Conservation (phyloP, 2,113 vertebrate genomes). For the Rhinichthys klamathensis region DNA sequence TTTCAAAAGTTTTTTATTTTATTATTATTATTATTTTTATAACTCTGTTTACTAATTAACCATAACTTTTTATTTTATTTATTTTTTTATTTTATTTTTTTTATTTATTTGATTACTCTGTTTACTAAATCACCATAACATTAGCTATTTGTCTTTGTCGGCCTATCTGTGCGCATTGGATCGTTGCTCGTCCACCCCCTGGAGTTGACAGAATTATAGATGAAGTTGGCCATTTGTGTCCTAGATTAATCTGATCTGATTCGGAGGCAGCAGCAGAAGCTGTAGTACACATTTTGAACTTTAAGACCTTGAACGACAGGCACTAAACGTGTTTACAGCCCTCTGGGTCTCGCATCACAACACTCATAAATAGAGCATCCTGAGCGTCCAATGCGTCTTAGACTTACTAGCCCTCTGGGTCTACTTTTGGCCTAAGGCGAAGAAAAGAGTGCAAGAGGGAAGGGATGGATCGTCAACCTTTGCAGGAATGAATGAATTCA, state of each 20-base stretch:
- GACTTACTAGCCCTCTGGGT: conserved; percentile 37
- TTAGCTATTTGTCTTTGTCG: conserved; percentile 31
- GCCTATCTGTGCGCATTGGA: neutral
- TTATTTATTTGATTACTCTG: neutral
- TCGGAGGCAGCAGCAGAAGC: conserved; percentile 10
- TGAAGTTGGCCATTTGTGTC: conserved; percentile 28
- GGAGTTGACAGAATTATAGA: conserved; percentile 39
- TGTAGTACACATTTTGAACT: conserved; percentile 8
- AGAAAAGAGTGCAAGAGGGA: conserved; percentile 4
- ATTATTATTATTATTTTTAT: too few species aligned
- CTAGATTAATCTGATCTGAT: conserved; percentile 40
- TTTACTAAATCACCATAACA: conserved; percentile 8
- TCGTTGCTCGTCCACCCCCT: conserved; percentile 5
- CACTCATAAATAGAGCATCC: conserved; percentile 58
- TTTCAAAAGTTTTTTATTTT: neutral
- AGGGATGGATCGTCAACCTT: neutral
- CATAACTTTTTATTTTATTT: neutral
- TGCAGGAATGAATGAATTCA: neutral
- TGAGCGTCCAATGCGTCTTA: neutral
- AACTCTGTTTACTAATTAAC: too few species aligned
- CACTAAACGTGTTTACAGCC: conserved; percentile 50
- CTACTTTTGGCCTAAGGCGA: conserved; percentile 4
- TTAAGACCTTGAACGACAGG: conserved; percentile 44
- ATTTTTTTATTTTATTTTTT: neutral
- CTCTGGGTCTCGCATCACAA: conserved; percentile 15